Evolutionary conservation across 2,888 invertebrate genomes (phyloP).

Genomic region (Itoplectis maculator): DNA sequence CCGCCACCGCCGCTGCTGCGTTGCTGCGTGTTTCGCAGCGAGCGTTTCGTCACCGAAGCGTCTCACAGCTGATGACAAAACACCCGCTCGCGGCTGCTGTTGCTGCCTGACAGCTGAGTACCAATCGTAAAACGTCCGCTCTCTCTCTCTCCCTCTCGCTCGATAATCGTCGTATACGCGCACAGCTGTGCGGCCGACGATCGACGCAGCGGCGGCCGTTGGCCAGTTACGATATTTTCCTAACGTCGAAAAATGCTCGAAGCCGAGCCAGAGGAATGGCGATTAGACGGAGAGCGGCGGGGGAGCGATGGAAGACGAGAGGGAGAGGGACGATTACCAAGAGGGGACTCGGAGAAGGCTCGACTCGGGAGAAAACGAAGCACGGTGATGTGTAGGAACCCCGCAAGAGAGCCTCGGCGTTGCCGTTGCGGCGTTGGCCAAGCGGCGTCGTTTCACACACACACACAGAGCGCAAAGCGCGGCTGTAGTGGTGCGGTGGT

Average conservation of each 20-base stretch:
- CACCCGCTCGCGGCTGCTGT: constrained; percentile 48
- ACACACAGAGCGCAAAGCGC: background rate
- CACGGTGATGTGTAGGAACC: constrained; percentile 33
- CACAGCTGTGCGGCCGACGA: constrained; percentile 19
- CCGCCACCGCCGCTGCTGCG: background rate
- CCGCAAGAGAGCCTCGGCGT: constrained; percentile 27
- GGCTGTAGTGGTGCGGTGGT: background rate
- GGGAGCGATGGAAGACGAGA: constrained; percentile 12
- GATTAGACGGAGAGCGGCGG: background rate
- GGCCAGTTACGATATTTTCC: constrained; percentile 1
- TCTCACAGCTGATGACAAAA: constrained; percentile 69
- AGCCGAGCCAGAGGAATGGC: constrained; percentile 7
- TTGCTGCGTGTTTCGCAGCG: constrained; percentile 35
- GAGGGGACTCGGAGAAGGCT: constrained; percentile 52
- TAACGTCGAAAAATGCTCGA: constrained; percentile 12
- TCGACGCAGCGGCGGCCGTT: background rate
- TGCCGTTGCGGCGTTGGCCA: constrained; percentile 51
- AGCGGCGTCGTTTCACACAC: constrained; percentile 31
- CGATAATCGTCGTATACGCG: background rate
- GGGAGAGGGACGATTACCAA: background rate
- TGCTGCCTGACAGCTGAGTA: constrained; percentile 63
- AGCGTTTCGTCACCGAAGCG: constrained; percentile 64
- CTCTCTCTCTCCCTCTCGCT: background rate
- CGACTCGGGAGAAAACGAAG: constrained; percentile 51
- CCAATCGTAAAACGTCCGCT: constrained; percentile 13